These are phyloP conservation scores for Crocodylus rhombifer DNA, from an alignment of 2,797 vertebrate species.

Conservation along the genomic window DNA sequence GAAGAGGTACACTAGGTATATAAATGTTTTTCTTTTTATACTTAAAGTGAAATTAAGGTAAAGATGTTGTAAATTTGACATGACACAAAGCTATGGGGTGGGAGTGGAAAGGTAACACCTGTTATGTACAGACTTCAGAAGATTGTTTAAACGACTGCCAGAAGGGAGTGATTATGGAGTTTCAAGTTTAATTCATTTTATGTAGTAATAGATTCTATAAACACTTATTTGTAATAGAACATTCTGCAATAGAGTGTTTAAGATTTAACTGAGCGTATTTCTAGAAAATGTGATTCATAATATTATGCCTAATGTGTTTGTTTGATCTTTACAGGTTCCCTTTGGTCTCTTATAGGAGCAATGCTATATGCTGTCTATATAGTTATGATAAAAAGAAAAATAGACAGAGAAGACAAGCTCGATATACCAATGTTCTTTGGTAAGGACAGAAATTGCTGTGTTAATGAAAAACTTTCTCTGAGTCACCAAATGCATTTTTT, in stretches of 20 bases:
- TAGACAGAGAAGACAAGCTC: constrained; percentile 95
- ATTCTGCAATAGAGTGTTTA: background rate
- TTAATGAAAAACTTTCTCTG: background rate
- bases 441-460: constrained; percentile 73
- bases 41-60: background rate
- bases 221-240: background rate
- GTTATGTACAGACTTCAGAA: background rate
- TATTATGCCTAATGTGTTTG: background rate
- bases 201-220: background rate
- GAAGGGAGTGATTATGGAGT: background rate
- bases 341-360: constrained; percentile 95
- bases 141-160: background rate
- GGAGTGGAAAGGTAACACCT: background rate
- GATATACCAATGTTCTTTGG: constrained; percentile 99
- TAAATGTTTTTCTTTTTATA: background rate
- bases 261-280: background rate
- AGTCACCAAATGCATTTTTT: too few relatives aligned
- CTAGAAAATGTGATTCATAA: background rate
- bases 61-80: background rate
- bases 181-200: background rate
- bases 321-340: constrained; percentile 83
- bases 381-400: constrained; percentile 96
- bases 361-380: constrained; percentile 95
- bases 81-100: background rate
- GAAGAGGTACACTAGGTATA: constrained; percentile 89